phyloP scores from a whole-genome alignment of 2,888 invertebrate genomes.

The Pheosia tremula region DNA sequence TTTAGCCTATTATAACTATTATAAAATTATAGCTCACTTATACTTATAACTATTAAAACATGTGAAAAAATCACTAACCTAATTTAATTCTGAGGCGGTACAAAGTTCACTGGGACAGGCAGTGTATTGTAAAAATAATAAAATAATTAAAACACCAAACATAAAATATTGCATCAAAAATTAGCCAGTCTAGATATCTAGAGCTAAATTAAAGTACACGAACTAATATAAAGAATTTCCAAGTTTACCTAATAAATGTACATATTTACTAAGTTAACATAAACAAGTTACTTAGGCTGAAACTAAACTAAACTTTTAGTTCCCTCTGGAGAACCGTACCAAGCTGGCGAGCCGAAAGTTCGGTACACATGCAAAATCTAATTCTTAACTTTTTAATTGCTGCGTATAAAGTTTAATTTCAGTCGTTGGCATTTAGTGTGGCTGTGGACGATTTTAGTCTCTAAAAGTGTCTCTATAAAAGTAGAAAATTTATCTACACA shows the following conservation, averaged over 20 bases:
- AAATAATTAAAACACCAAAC: too few relatives aligned
- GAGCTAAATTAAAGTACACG: too few relatives aligned
- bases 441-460: not conserved
- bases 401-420: slow-evolving; percentile 19
- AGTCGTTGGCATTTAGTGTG: slow-evolving; percentile 15
- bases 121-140: too few relatives aligned
- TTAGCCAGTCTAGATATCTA: too few relatives aligned
- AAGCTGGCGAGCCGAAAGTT: slow-evolving; percentile 24
- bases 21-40: too few relatives aligned
- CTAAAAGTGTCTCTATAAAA: not conserved
- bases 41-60: too few relatives aligned
- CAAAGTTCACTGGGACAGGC: too few relatives aligned
- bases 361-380: slow-evolving; percentile 21
- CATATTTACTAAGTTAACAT: slow-evolving; percentile 16
- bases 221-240: not conserved
- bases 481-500: too few relatives aligned
- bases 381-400: slow-evolving; percentile 33
- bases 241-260: slow-evolving; percentile 8
- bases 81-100: too few relatives aligned
- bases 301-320: slow-evolving; percentile 24
- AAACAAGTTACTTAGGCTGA: slow-evolving; percentile 11
- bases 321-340: slow-evolving; percentile 14
- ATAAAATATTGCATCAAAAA: too few relatives aligned
- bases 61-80: too few relatives aligned
- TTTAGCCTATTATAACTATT: not conserved